These are phyloP conservation scores for Glossophaga mutica DNA, from an alignment of 2,797 vertebrate species.

Conservation along the genomic window DNA sequence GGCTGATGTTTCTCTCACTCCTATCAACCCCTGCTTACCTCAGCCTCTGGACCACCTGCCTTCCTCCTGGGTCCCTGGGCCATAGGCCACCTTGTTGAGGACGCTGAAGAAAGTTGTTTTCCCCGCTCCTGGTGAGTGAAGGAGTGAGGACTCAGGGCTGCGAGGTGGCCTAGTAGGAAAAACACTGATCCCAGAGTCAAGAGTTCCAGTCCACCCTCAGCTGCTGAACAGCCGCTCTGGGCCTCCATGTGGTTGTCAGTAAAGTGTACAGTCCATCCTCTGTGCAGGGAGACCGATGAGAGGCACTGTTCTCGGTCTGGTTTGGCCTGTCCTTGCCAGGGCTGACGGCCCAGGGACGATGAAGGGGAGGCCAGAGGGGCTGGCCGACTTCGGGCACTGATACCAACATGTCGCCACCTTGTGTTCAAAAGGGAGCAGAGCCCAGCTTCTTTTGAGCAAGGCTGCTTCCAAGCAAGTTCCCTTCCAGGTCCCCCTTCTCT, in stretches of 20 bases:
- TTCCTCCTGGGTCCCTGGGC: background rate
- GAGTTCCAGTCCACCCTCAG: background rate
- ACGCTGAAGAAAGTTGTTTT: background rate
- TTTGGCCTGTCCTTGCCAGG: background rate
- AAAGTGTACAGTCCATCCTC: background rate
- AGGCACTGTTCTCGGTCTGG: background rate
- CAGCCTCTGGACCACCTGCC: background rate
- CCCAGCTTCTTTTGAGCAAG: background rate
- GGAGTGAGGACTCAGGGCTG: background rate
- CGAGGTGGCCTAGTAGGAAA: background rate
- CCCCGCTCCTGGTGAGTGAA: background rate
- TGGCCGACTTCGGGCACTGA: background rate
- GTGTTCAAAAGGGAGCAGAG: slow-evolving; percentile 35
- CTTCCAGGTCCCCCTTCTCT: background rate
- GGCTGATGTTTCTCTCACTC: background rate
- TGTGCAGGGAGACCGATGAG: background rate
- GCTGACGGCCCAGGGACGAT: background rate
- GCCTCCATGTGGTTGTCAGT: background rate
- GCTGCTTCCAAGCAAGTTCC: background rate
- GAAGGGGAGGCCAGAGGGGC: background rate
- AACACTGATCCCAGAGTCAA: background rate
- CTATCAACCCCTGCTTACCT: background rate
- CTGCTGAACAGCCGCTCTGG: background rate
- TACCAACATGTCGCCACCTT: slow-evolving; percentile 66
- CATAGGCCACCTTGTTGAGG: background rate